Evolutionary conservation across 2,113 vertebrate genomes (phyloP).

Genomic region (Siniperca chuatsi): DNA sequence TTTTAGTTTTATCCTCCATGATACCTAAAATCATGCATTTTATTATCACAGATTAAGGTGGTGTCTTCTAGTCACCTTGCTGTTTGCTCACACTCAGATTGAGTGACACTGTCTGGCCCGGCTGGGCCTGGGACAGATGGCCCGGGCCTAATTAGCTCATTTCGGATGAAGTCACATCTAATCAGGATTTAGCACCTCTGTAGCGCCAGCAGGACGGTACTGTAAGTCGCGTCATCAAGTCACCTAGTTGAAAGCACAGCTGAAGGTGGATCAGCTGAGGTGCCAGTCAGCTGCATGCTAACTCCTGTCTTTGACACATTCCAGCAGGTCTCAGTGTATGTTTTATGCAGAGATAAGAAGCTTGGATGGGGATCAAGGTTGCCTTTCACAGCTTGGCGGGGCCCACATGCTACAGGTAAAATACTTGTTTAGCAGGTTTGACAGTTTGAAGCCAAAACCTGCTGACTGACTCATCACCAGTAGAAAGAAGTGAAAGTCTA

Average conservation of each 20-base stretch:
- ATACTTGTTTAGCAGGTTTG: conserved; percentile 8
- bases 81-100: neutral
- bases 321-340: neutral
- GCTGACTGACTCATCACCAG: neutral
- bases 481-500: neutral
- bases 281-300: neutral
- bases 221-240: neutral
- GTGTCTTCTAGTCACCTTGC: neutral
- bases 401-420: neutral
- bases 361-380: neutral
- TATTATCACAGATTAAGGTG: neutral
- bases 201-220: neutral
- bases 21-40: neutral
- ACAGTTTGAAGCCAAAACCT: neutral
- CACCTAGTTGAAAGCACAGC: neutral
- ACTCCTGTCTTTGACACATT: neutral
- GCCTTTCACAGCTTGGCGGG: neutral
- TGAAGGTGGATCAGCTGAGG: neutral
- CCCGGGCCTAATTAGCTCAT: conserved; percentile 55
- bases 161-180: conserved; percentile 49
- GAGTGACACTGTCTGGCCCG: conserved; percentile 1
- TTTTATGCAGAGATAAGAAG: neutral
- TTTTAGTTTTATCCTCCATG: neutral
- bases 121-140: conserved; percentile 54
- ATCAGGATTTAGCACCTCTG: conserved; percentile 64